Conservation (phyloP, 1,140 invertebrate species). For the Gonatopus flavifemur region DNA sequence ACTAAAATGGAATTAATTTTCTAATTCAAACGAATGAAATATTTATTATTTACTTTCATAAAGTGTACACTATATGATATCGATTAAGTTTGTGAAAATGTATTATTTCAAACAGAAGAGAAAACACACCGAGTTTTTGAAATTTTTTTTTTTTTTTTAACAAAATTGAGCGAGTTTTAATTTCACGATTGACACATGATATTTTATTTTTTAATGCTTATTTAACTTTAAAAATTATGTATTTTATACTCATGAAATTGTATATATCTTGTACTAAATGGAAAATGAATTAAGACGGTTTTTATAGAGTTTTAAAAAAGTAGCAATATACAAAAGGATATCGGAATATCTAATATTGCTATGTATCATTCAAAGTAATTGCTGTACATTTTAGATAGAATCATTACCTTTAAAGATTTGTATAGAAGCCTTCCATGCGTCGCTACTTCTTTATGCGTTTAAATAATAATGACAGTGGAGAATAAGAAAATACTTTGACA, state of each 20-base stretch:
- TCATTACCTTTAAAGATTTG: constrained; percentile 12
- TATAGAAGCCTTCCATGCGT: too few species aligned
- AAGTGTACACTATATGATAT: constrained; percentile 21
- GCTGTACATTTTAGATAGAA: neutral
- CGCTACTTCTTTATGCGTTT: too few species aligned
- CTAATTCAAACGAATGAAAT: constrained; percentile 16
- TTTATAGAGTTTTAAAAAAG: constrained; percentile 21
- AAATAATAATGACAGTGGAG: constrained; percentile 13
- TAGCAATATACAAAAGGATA: constrained; percentile 29
- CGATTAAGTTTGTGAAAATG: too few species aligned
- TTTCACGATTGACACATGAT: constrained; percentile 15
- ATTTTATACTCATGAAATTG: neutral
- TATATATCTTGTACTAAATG: constrained; percentile 4
- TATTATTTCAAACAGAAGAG: too few species aligned
- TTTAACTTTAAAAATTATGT: neutral
- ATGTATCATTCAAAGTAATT: constrained; percentile 2
- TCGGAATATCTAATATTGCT: constrained; percentile 14
- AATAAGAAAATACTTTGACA: constrained; percentile 8
- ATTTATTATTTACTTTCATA: constrained; percentile 26
- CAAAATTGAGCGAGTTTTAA: too few species aligned
- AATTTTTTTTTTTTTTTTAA: constrained; percentile 11
- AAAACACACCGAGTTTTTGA: too few species aligned
- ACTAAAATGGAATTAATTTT: constrained; percentile 10
- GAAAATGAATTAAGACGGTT: constrained; percentile 17
- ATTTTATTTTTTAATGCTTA: neutral